Percentiles rank a stretch among this genome's conserved stretches.
phyloP scores from a whole-genome alignment of 1,140 invertebrate species.

The Musca vetustissima region DNA sequence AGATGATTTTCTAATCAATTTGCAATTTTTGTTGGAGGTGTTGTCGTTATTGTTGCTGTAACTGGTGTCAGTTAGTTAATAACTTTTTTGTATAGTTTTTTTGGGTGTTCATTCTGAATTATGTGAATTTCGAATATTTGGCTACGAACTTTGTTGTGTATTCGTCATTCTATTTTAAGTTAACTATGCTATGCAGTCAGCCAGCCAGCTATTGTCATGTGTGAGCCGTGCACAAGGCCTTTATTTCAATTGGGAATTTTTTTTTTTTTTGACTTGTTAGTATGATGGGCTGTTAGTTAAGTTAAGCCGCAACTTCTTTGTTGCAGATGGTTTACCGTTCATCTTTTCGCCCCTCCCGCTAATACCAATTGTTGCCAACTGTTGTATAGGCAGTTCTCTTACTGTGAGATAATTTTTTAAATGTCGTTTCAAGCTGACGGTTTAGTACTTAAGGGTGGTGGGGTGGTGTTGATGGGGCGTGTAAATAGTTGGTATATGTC shows the following conservation, averaged over 20 bases:
- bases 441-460: too few species aligned
- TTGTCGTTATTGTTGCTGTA: not conserved
- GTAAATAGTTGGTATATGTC: too few species aligned
- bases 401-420: too few species aligned
- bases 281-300: too few species aligned
- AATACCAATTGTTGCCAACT: too few species aligned
- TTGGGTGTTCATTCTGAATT: not conserved
- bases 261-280: not conserved
- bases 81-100: not conserved
- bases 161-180: conserved; percentile 21
- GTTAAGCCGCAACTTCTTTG: too few species aligned
- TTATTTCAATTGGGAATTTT: conserved; percentile 9
- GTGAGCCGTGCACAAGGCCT: conserved; percentile 1
- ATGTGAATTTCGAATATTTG: conserved; percentile 4
- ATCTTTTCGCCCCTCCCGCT: too few species aligned
- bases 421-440: too few species aligned
- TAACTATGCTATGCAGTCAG: too few species aligned
- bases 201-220: conserved; percentile 5
- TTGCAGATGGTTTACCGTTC: too few species aligned
- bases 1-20: conserved; percentile 23
- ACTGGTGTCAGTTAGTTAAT: not conserved
- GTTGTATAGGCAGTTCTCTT: too few species aligned
- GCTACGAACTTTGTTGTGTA: not conserved
- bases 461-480: too few species aligned
- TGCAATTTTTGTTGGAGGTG: not conserved